Base-by-base conservation (phyloP, 2,888 invertebrate species). In the Drosophila subsilvestris region DNA sequence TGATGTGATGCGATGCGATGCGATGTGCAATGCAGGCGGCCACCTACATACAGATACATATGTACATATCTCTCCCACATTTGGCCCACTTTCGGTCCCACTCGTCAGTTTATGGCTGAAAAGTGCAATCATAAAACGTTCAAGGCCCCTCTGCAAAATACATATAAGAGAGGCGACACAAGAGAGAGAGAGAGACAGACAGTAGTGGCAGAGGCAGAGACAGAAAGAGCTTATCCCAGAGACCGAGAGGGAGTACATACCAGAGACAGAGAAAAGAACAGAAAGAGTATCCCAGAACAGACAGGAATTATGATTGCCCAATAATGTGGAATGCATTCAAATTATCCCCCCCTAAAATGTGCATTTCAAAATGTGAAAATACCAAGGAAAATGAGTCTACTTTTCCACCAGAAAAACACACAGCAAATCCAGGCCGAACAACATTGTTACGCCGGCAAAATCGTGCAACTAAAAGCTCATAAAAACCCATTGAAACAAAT, bases 91-190 rank as follows among this genome's bases (percentile, higher is more conserved):
- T 17, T 29, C 17, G 49, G 37, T 12, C 50, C 50, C 60, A 55
- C 61, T 59, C 47, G 48, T 85, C 75, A 76, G 80, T 82, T 84
- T 86, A 86, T 81, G 76, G 81, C 81, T 80, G 65, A 86, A 86
- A 82, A 82, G 87, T 86, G 81, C 81, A 82, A 82, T 82, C 85
- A 82, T 86, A 82, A 82, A 82, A 84, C 87, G 87, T 82, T 86
- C 87, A 82, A 76, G 87, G 81, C 76, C 63, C 56, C 70, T 27
- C 27, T 6, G 37, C 72, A 47, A 47, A 29, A 54, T 63, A 80
- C 74, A 53, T 27, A 43, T 20, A 45, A 55, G 61, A 25, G 62
- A 8, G 27, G 25, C 5, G 25, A 25, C 22, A 42, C 17, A 27
- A 18, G 17, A 48, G 17, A 45, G 14, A n/a, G 44, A 32, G 60